Base-by-base conservation (phyloP, 2,888 invertebrate genomes). In the Agrochola lychnidis region DNA sequence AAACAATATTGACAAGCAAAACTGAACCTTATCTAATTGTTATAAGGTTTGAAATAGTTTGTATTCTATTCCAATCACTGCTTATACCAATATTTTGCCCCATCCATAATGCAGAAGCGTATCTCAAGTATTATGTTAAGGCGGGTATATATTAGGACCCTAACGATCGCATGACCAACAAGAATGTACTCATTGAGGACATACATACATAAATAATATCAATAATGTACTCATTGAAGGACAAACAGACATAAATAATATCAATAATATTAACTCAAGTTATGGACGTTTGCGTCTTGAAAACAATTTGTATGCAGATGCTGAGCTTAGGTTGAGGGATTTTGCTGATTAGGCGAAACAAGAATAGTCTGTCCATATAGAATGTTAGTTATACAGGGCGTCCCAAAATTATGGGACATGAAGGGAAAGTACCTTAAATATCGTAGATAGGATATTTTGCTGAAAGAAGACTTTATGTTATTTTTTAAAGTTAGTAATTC, bases 41-140 rank as follows among this genome's bases (percentile, higher is more conserved):
- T 22, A 76, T 30, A 87, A 78, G 68, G 79, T 68, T 57, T 2
- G n/a, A 45, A 77, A 75, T 69, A 12, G 45, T 63, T 25, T 57
- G 66, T 70, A 71, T 69, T 62, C 51, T 22, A 0, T 14, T 40
- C 72, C 82, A 81, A 88, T 79, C 80, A 83, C 79, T 83, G 76
- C 86, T 87, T 84, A 82, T 73, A 73, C 75, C 79, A 84, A 78
- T 84, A 82, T 88, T 87, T 87, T 79, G 69, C 79, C 68, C 85
- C 81, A 88, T 87, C 85, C 88, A 88, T 88, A 86, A 88, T 88
- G 88, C 88, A 88, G 70, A 22, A 82, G 83, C 67, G 73, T 83
- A 78, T 87, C 68, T 76, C 66, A 45, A 79, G 68, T 88, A 85
- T 88, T 88, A 88, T 88, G 86, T 85, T 84, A 85, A 84, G 79